phyloP scores from a whole-genome alignment of 2,888 invertebrate genomes.

The Campaea margaritaria region DNA sequence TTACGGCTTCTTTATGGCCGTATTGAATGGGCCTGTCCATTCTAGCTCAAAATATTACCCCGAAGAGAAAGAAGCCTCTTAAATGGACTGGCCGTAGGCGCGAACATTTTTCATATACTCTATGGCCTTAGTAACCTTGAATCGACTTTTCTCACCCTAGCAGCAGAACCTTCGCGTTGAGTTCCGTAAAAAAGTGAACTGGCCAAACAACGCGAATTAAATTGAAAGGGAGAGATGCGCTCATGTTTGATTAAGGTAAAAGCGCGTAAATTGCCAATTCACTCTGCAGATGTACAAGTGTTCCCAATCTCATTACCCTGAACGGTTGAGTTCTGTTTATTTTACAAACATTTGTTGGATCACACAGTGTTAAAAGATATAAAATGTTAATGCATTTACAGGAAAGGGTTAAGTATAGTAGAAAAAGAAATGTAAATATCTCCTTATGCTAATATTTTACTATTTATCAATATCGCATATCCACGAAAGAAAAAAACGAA shows the following conservation, averaged over 20 bases:
- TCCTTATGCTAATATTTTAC: too few relatives aligned
- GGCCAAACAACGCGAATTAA: conserved; percentile 36
- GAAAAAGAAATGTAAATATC: too few relatives aligned
- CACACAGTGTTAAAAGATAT: conserved; percentile 6
- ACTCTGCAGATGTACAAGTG: conserved; percentile 37
- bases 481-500: too few relatives aligned
- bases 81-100: conserved; percentile 16
- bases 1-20: background rate
- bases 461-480: too few relatives aligned
- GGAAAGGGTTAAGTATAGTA: too few relatives aligned
- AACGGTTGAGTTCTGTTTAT: conserved; percentile 24
- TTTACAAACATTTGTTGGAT: conserved; percentile 25
- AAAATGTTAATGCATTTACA: conserved; percentile 17
- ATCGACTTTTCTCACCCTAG: conserved; percentile 34
- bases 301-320: conserved; percentile 38
- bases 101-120: conserved; percentile 35
- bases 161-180: conserved; percentile 17
- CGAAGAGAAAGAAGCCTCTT: conserved; percentile 19
- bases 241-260: conserved; percentile 60
- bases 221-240: conserved; percentile 33
- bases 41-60: conserved; percentile 28
- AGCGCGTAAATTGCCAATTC: conserved; percentile 47
- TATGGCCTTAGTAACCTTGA: conserved; percentile 27
- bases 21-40: conserved; percentile 24
- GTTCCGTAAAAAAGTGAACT: conserved; percentile 30